Base-by-base conservation (phyloP, 2,888 invertebrate genomes). In the Pherbina coryleti region DNA sequence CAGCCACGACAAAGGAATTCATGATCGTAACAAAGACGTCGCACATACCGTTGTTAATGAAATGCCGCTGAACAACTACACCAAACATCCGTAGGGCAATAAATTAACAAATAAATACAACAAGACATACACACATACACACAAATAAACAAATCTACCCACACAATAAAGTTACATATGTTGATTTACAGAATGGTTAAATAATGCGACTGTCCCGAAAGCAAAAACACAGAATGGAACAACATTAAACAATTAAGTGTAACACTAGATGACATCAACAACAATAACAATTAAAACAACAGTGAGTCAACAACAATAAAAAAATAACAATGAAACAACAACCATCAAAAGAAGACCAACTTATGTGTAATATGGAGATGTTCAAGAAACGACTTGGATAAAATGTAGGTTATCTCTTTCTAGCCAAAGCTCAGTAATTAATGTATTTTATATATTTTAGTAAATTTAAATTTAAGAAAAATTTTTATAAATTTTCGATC, bases 21-120 rank as follows among this genome's bases (percentile, higher is more conserved):
- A 89, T 72, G 88, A 89, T 76, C 85, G 89, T 64, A 85, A 84
- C 81, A 89, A 89, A 83, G 88, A 86, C 81, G 88, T 88, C 81
- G 82, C 86, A 34, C 87, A 87, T 79, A 86, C 87, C 67, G 84
- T 87, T 81, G 88, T 87, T 77, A 86, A 84, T 75, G 88, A 88
- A 80, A 89, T 88, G 84, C 89, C 88, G 37, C 80, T 89, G 79
- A 89, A 89, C 77, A 88, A 89, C 81, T 88, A 88, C 75, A 88
- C 88, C 44, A 88, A 88, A 83, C 88, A 88, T 87, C 88, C 88
- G 83, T 88, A 88, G 87, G 86, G 84, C 70, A 44, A 37, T 22
- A 19, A 69, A 25, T 49, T 51, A 28, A 22, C 28, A 49, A 28
- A 69, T 49, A 22, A 22, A 64, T 17, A 34, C 64, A 28, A 3